These are phyloP conservation scores for Creontiades dilutus DNA, from an alignment of 2,888 invertebrate genomes.

Conservation along the genomic window DNA sequence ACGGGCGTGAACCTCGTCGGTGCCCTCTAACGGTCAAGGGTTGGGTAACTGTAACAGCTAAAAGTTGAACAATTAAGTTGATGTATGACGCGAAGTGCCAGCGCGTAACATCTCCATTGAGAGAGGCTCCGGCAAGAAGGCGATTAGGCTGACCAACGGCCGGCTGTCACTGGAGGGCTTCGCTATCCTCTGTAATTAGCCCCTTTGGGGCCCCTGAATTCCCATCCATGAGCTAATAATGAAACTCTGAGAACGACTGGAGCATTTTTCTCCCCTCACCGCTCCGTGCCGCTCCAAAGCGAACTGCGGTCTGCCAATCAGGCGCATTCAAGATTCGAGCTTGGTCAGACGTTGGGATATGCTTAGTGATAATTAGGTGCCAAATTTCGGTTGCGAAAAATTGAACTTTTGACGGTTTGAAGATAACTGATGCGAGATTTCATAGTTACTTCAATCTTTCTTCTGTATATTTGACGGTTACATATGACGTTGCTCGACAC, in stretches of 20 bases:
- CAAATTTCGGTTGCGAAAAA: too few relatives aligned
- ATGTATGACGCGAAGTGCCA: conserved; percentile 67
- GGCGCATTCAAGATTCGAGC: conserved; percentile 40
- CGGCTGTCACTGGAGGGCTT: conserved; percentile 56
- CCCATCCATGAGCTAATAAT: conserved; percentile 46
- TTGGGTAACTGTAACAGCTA: conserved; percentile 57
- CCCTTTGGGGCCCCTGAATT: conserved; percentile 44
- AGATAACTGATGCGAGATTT: too few relatives aligned
- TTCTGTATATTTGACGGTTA: too few relatives aligned
- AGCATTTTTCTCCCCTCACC: conserved; percentile 11
- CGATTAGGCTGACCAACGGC: conserved; percentile 58
- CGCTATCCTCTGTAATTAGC: conserved; percentile 57
- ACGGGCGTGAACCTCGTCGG: background rate
- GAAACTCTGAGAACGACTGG: conserved; percentile 32
- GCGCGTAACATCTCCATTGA: conserved; percentile 67
- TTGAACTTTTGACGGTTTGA: too few relatives aligned
- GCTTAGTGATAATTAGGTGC: background rate
- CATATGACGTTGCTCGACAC: too few relatives aligned
- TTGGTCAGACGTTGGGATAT: background rate
- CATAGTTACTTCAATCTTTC: too few relatives aligned
- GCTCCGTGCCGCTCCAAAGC: background rate
- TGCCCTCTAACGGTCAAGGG: conserved; percentile 25
- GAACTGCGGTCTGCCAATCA: conserved; percentile 46
- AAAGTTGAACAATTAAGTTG: conserved; percentile 68
- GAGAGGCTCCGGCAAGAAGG: conserved; percentile 50